These are phyloP conservation scores for Drosophila pandora DNA, from an alignment of 1,140 invertebrate genomes.

Conservation along the genomic window DNA sequence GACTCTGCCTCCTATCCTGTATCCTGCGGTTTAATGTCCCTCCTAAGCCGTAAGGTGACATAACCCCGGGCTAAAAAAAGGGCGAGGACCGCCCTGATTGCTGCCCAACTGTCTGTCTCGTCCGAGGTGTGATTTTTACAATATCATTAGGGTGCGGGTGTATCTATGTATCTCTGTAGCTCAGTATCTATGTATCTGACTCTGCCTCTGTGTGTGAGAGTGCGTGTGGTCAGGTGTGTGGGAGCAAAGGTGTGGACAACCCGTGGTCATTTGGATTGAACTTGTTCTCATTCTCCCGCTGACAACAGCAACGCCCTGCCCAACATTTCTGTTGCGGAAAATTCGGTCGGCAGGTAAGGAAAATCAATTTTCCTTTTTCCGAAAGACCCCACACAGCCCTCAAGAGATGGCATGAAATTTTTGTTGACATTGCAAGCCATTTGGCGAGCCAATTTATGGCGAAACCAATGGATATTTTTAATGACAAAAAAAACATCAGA, in stretches of 20 bases:
- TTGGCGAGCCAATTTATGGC: constrained; percentile 42
- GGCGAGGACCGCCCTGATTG: constrained; percentile 69
- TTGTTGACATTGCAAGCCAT: constrained; percentile 74
- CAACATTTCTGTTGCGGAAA: constrained; percentile 44
- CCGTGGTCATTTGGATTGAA: constrained; percentile 62
- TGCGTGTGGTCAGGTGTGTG: constrained; percentile 73
- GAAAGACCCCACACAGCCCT: constrained; percentile 64
- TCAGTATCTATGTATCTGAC: not conserved
- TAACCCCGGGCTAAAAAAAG: constrained; percentile 53
- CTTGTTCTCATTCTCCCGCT: constrained; percentile 56
- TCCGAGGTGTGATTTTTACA: constrained; percentile 79
- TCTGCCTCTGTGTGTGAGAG: constrained; percentile 23
- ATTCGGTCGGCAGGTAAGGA: constrained; percentile 41
- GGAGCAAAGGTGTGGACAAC: constrained; percentile 77
- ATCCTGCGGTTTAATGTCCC: constrained; percentile 78
- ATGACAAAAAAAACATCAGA: not conserved
- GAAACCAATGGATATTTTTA: constrained; percentile 7
- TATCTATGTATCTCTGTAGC: constrained; percentile 8
- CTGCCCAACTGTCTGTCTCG: constrained; percentile 46
- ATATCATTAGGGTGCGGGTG: constrained; percentile 67
- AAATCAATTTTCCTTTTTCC: constrained; percentile 24
- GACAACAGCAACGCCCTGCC: constrained; percentile 69
- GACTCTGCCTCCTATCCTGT: constrained; percentile 13
- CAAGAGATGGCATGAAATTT: constrained; percentile 64
- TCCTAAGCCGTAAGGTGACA: constrained; percentile 65